These are phyloP conservation scores for Noctilio leporinus DNA, from an alignment of 2,113 vertebrate genomes.

Conservation along the genomic window DNA sequence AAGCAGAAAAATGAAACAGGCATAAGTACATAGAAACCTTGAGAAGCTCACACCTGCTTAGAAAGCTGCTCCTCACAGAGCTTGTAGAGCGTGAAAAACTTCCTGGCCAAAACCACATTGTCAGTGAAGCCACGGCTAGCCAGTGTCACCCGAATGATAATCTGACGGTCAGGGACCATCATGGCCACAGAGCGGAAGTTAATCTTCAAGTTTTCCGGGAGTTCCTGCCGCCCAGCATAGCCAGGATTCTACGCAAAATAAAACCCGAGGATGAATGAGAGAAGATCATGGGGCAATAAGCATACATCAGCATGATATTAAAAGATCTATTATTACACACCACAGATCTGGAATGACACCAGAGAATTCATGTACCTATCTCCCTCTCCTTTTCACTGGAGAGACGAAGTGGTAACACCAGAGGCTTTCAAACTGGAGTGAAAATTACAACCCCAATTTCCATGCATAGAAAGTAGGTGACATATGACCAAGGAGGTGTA, in stretches of 20 bases:
- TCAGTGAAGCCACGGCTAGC: conserved; percentile 96
- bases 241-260: conserved; percentile 89
- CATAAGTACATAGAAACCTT: not conserved
- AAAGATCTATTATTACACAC: not conserved
- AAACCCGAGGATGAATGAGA: not conserved
- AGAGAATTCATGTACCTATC: not conserved
- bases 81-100: conserved; percentile 96
- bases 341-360: not conserved
- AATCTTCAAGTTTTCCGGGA: conserved; percentile 97
- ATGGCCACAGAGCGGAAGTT: conserved; percentile 97
- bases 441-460: not conserved
- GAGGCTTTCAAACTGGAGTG: not conserved
- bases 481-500: not conserved
- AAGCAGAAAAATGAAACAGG: not conserved
- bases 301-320: not conserved
- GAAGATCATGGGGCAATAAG: accelerated
- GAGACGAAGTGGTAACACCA: not conserved
- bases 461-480: not conserved
- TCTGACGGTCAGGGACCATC: conserved; percentile 98
- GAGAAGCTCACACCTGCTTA: conserved; percentile 88
- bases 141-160: conserved; percentile 96
- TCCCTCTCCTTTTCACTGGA: not conserved
- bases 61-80: conserved; percentile 97
- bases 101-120: conserved; percentile 91
- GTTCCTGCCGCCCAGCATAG: conserved; percentile 95